Evolutionary conservation across 2,113 vertebrate genomes (phyloP), one percentile per base, ranked within the genome.

Genomic region (Thinocorus orbignyianus): DNA sequence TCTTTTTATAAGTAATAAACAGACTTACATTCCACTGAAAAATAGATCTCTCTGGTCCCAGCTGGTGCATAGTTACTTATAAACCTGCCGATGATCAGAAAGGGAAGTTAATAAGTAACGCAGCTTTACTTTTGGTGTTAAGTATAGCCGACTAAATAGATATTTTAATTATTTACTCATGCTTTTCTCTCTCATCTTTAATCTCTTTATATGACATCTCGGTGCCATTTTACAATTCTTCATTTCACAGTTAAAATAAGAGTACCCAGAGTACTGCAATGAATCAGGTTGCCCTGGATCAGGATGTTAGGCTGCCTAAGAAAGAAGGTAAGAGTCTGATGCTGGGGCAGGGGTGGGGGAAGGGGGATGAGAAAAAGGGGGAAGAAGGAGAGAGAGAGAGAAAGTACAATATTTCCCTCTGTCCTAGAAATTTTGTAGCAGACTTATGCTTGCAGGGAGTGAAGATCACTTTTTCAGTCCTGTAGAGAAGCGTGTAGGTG

Each of bases 61-160:
- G 48, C 39, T 86, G 88, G 24, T 31, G 60, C 17, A 17, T 8
- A 46, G 60, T 95, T 90, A 84, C 80, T 74, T 90, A 92, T 82
- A 79, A 96, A 94, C 69, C 33, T 51, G 30, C 24, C 24, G 26
- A 13, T 31, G 72, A 77, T 66, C 37, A 86, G 70, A 79, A 70
- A 65, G 31, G 13, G 17, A 51, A 88, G 84, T 90, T 92, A 88
- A 66, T 96, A 71, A 94, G 39, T 92, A 84, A 93, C 18, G 37
- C 16, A 44, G 26, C 20, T 72, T 79, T 88, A 69, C 33, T 90
- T 80, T 93, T 61, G 33, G 82, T 90, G 83, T 93, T 48, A 79
- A 49, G 35, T 65, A 18, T 22, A 77, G 35, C 48, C 25, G 57
- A 68, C 35, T 88, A 48, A 82, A 18, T 6, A 37, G 44, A 73